Evolutionary conservation across 2,797 vertebrate species (phyloP).

Genomic region (Poliocrania exsul): DNA sequence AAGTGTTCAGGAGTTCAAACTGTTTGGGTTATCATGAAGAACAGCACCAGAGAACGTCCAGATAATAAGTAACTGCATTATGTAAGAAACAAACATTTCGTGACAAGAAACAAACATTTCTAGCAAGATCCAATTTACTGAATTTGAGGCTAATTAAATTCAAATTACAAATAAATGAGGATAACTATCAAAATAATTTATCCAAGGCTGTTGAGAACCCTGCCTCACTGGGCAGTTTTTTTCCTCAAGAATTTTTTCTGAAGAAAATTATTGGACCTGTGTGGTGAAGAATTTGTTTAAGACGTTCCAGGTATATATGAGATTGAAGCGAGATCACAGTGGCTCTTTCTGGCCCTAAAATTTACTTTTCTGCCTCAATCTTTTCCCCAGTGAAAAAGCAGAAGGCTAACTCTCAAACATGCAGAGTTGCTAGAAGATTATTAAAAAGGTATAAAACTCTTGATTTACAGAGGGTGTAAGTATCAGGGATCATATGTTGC

Average conservation of each 20-base stretch:
- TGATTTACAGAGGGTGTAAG: background rate
- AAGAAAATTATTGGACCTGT: background rate
- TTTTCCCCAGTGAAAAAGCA: background rate
- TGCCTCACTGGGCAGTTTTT: background rate
- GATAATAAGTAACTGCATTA: slow-evolving; percentile 30
- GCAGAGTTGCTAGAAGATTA: background rate
- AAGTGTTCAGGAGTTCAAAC: background rate
- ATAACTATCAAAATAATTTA: slow-evolving; percentile 33
- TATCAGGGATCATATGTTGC: background rate
- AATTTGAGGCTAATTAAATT: slow-evolving; percentile 52
- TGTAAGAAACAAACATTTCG: slow-evolving; percentile 50
- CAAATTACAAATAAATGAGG: slow-evolving; percentile 22
- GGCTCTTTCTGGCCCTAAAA: background rate
- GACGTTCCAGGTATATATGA: background rate
- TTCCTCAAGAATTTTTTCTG: background rate
- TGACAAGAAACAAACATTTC: slow-evolving; percentile 48
- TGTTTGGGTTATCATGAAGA: background rate
- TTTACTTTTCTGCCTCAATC: background rate
- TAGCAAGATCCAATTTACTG: slow-evolving; percentile 41
- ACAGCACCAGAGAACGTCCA: background rate
- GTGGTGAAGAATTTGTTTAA: background rate
- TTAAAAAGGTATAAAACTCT: background rate
- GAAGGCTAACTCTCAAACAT: background rate
- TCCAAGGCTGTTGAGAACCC: background rate
- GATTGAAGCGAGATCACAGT: background rate